Conservation (phyloP, 2,888 invertebrate species). For the Helicoverpa assulta region DNA sequence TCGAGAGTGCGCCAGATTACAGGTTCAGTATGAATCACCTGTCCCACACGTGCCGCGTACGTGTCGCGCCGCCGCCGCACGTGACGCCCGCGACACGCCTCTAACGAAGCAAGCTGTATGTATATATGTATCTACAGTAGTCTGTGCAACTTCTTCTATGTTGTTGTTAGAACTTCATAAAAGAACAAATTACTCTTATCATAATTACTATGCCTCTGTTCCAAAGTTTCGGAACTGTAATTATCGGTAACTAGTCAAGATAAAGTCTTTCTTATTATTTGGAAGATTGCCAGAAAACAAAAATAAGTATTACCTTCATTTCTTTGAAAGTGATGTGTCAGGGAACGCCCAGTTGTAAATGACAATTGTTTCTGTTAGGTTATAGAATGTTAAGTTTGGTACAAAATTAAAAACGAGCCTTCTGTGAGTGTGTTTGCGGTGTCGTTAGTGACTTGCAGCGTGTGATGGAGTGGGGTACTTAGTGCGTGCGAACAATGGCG, state of each 20-base stretch:
- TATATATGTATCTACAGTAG: too few relatives aligned
- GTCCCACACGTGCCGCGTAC: constrained; percentile 44
- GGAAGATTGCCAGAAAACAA: background rate
- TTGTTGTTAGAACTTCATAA: background rate
- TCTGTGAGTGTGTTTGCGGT: constrained; percentile 12
- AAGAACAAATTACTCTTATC: background rate
- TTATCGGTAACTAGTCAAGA: background rate
- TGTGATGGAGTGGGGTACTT: constrained; percentile 52
- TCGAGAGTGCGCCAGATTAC: constrained; percentile 33
- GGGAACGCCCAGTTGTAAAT: background rate
- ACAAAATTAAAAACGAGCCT: constrained; percentile 11
- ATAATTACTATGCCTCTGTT: background rate
- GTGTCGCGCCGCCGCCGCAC: constrained; percentile 18
- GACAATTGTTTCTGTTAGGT: too few relatives aligned
- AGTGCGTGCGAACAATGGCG: constrained; percentile 57
- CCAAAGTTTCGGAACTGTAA: background rate
- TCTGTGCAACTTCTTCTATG: background rate
- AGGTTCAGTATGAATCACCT: constrained; percentile 52
- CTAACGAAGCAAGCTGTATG: too few relatives aligned
- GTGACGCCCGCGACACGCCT: constrained; percentile 8
- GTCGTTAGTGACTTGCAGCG: constrained; percentile 50
- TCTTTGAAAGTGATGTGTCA: background rate
- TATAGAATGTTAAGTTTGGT: background rate
- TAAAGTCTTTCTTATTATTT: background rate
- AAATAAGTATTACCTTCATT: background rate